A percentile compares a stretch with the other conserved stretches of the same genome.
Evolutionary conservation across 1,140 invertebrate species (phyloP).

Genomic region (Idris sp.): DNA sequence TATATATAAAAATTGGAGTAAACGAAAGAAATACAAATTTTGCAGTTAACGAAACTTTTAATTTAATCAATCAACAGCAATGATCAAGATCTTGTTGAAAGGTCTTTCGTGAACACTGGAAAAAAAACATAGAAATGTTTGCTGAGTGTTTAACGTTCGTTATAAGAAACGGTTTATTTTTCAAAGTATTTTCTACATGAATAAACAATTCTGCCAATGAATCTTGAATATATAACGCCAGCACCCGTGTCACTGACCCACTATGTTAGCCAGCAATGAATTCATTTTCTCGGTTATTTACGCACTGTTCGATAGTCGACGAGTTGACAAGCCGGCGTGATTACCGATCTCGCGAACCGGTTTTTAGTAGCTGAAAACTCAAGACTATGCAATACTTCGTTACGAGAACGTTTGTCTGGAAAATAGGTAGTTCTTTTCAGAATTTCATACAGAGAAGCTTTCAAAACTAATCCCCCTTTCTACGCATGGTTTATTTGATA

Average conservation of each 20-base stretch:
- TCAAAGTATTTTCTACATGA: conserved; percentile 41
- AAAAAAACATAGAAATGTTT: conserved; percentile 6
- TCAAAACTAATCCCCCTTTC: conserved; percentile 53
- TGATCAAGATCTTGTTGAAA: too few relatives aligned
- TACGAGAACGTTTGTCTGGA: conserved; percentile 45
- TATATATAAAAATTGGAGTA: too few relatives aligned
- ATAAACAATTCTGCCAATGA: conserved; percentile 49
- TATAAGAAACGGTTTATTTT: conserved; percentile 46
- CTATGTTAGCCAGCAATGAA: conserved; percentile 58
- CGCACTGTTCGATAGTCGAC: conserved; percentile 56
- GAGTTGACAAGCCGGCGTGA: conserved; percentile 57
- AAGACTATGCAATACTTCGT: conserved; percentile 35
- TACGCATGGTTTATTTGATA: conserved; percentile 42
- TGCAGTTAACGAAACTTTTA: too few relatives aligned
- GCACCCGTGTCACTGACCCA: conserved; percentile 52
- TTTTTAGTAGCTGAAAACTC: conserved; percentile 52
- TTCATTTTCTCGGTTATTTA: conserved; percentile 63
- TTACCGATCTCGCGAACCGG: conserved; percentile 63
- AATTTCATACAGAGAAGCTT: conserved; percentile 26
- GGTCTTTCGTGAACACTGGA: conserved; percentile 7
- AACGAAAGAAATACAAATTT: too few relatives aligned
- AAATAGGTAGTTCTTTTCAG: conserved; percentile 54
- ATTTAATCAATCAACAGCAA: too few relatives aligned
- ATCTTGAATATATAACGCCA: conserved; percentile 42
- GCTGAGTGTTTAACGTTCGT: conserved; percentile 19